A percentile compares a stretch with the other conserved stretches of the same genome.
Evolutionary conservation across 2,797 vertebrate species (phyloP).

Genomic region (Xiphophorus birchmanni): DNA sequence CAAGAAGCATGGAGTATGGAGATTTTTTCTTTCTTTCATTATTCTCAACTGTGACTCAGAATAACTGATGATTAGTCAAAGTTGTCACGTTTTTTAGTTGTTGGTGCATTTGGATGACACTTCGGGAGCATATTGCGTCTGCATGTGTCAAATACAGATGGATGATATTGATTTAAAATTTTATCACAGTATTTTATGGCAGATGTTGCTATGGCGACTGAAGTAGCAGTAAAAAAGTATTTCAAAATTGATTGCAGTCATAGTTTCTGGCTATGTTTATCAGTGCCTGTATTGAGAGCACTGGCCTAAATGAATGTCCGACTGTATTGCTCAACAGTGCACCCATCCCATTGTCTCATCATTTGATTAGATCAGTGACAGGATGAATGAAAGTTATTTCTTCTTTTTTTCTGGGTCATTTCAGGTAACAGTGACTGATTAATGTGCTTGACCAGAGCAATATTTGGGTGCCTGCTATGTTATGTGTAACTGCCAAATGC

Average conservation of each 20-base stretch:
- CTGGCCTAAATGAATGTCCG: not conserved
- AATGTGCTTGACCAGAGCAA: not conserved
- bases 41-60: not conserved
- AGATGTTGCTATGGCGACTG: not conserved
- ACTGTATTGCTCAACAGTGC: not conserved
- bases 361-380: too few relatives aligned
- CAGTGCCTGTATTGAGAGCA: not conserved
- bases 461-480: not conserved
- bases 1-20: slow-evolving; percentile 16
- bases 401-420: not conserved
- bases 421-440: not conserved
- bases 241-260: not conserved
- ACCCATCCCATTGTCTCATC: not conserved
- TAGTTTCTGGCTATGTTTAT: not conserved
- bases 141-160: not conserved
- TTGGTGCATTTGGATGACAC: not conserved
- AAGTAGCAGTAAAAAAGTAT: not conserved
- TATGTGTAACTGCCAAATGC: not conserved
- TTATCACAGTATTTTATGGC: not conserved
- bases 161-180: not conserved
- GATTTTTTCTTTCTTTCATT: not conserved
- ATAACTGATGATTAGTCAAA: not conserved
- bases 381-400: not conserved
- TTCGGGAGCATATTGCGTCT: not conserved
- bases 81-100: not conserved